A percentile compares a stretch with the other conserved stretches of the same genome.
phyloP scores from a whole-genome alignment of 2,797 vertebrate species.

The Orientallactaga sibirica region DNA sequence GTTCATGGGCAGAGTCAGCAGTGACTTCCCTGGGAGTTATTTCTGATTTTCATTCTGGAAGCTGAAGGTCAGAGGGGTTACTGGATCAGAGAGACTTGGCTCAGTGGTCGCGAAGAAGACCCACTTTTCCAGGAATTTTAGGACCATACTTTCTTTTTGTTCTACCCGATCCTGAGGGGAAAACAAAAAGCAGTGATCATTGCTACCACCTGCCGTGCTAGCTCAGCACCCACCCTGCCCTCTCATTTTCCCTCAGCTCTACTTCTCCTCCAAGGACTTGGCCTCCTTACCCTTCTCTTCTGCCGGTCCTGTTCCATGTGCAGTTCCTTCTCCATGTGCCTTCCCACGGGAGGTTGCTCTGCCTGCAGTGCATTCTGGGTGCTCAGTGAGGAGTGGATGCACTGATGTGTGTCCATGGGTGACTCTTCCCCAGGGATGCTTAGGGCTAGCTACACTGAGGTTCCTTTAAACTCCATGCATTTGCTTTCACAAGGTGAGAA shows the following conservation, averaged over 20 bases:
- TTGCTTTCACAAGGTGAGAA: neutral
- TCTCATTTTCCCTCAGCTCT: neutral
- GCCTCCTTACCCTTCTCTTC: neutral
- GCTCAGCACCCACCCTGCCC: too few species aligned
- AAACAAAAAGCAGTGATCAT: too few species aligned
- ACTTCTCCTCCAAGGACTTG: neutral
- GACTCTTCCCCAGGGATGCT: neutral
- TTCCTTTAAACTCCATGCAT: neutral
- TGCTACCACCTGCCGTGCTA: neutral
- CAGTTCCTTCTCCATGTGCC: neutral
- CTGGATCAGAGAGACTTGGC: too few species aligned
- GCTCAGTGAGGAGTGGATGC: neutral
- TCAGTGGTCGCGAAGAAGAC: neutral
- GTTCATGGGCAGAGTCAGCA: neutral
- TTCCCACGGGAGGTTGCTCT: accelerated
- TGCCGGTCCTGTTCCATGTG: neutral
- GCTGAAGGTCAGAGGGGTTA: neutral
- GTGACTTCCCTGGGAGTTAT: neutral
- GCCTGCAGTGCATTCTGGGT: neutral
- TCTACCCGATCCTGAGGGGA: neutral
- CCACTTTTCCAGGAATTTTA: neutral
- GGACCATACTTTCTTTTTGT: neutral
- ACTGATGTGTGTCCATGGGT: neutral
- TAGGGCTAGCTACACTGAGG: neutral
- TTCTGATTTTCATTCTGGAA: neutral